A percentile compares a stretch with the other conserved stretches of the same genome.
These are phyloP conservation scores for Penaeus indicus DNA, from an alignment of 1,140 invertebrate genomes.

Conservation along the genomic window DNA sequence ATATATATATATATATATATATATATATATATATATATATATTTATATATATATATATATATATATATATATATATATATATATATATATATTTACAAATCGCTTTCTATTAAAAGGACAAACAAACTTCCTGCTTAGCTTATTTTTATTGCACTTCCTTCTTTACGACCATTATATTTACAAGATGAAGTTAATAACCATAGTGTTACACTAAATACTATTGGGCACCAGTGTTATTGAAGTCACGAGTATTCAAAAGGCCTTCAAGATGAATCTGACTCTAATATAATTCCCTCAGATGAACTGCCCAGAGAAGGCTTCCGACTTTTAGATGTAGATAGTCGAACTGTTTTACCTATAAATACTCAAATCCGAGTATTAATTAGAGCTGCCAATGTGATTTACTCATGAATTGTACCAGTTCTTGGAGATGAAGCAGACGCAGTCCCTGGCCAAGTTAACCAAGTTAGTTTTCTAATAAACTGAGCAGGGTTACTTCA, in stretches of 20 bases:
- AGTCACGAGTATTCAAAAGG: slow-evolving; percentile 29
- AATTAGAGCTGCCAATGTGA: slow-evolving; percentile 73
- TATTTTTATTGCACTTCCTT: slow-evolving; percentile 23
- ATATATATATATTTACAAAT: too few relatives aligned
- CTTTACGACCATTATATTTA: slow-evolving; percentile 74
- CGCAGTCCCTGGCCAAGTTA: slow-evolving; percentile 78
- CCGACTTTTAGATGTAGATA: slow-evolving; percentile 33
- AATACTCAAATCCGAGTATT: slow-evolving; percentile 38
- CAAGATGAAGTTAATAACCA: slow-evolving; percentile 75
- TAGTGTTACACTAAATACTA: slow-evolving; percentile 75
- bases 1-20: too few relatives aligned
- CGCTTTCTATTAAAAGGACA: too few relatives aligned
- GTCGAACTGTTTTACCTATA: background rate
- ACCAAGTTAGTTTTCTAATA: slow-evolving; percentile 75
- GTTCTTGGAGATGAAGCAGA: slow-evolving; percentile 78
- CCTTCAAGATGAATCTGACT: slow-evolving; percentile 9
- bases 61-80: too few relatives aligned
- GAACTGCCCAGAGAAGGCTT: background rate
- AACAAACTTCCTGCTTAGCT: too few relatives aligned
- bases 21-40: too few relatives aligned
- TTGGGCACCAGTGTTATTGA: slow-evolving; percentile 81
- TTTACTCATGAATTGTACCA: slow-evolving; percentile 80
- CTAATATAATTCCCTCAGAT: background rate
- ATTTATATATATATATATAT: too few relatives aligned
- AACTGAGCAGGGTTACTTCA: slow-evolving; percentile 76